Evolutionary conservation across 2,888 invertebrate genomes (phyloP), one percentile per base, ranked within the genome.

Genomic region (Plemyria rubiginata): DNA sequence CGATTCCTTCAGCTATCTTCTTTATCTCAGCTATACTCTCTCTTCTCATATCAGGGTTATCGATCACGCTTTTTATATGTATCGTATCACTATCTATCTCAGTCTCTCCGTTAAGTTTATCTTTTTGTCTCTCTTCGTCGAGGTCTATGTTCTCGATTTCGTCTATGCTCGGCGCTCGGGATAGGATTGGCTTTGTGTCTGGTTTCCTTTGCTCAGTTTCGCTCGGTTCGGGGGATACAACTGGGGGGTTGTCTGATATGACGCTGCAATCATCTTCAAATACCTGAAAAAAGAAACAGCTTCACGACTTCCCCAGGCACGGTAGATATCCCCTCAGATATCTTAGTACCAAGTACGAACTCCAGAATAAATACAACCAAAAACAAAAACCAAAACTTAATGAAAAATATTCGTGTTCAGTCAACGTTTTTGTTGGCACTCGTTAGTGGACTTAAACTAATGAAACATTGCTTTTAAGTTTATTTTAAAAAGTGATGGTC

Each of bases 201-300:
- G 62, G 71, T 64, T 81, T 86, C 70, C 81, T 89, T 65, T 87
- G 90, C 65, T 93, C 93, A 5, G 76, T 85, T 67, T 93, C 93
- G 57, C 92, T 93, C 0, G 90, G 92, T 68, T 92, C 92, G 0
- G 93, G 93, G 0, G 93, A 93, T 2, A 93, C 88, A 0, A 93
- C 70, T 32, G 93, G 93, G 56, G 93, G 93, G 66, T 93, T 93
- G 62, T 94, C 94, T 55, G 94, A 94, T 82, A 92, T 90, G 16
- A 94, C 89, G 67, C 94, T 94, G 71, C 91, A 88, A 70, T 94
- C 94, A 59, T 94, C 94, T 85, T 94, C 94, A 60, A 94, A 94
- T 43, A 94, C 94, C 93, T 94, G 65, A 53, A 48, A 36, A n/a
- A n/a, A n/a, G 57, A 51, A 28, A 51, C n/a, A 49, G 0, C 8